phyloP scores from a whole-genome alignment of 2,797 vertebrate genomes.

The Typhlichthys subterraneus region DNA sequence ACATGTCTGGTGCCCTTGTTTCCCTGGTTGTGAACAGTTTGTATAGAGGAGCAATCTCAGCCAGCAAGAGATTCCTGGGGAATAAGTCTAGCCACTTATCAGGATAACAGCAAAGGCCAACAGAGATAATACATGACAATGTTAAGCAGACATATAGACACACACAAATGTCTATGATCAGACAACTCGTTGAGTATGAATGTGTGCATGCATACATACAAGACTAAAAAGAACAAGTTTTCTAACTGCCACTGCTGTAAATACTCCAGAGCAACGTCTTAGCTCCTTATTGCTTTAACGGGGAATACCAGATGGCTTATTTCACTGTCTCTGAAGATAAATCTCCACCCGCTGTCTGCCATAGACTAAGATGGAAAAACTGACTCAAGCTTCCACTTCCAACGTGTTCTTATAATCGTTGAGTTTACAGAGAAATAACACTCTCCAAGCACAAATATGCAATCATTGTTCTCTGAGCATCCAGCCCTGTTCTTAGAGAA shows the following conservation, averaged over 20 bases:
- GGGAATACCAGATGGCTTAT: slow-evolving; percentile 75
- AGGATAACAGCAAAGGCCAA: slow-evolving; percentile 28
- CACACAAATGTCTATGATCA: background rate
- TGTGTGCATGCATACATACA: slow-evolving; percentile 16
- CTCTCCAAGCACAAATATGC: slow-evolving; percentile 25
- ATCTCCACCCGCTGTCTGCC: slow-evolving; percentile 64
- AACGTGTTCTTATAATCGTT: slow-evolving; percentile 48
- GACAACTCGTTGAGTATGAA: background rate
- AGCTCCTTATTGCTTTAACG: slow-evolving; percentile 66
- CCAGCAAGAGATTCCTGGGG: slow-evolving; percentile 1
- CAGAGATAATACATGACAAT: slow-evolving; percentile 9
- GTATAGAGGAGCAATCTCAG: background rate
- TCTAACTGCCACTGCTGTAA: slow-evolving; percentile 34
- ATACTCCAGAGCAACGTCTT: slow-evolving; percentile 26
- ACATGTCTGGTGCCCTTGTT: slow-evolving; percentile 15
- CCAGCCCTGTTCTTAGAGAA: too few relatives aligned
- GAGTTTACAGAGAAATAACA: slow-evolving; percentile 49
- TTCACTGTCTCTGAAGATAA: slow-evolving; percentile 76
- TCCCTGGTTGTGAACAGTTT: slow-evolving; percentile 2
- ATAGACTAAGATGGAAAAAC: slow-evolving; percentile 73
- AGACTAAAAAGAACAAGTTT: slow-evolving; percentile 35
- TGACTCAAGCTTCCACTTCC: slow-evolving; percentile 67
- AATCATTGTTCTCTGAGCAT: slow-evolving; percentile 19
- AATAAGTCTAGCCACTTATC: slow-evolving; percentile 3
- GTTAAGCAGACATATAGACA: slow-evolving; percentile 1